Evolutionary conservation across 2,113 vertebrate species (phyloP).

Genomic region (Myrmophylax atrothorax): DNA sequence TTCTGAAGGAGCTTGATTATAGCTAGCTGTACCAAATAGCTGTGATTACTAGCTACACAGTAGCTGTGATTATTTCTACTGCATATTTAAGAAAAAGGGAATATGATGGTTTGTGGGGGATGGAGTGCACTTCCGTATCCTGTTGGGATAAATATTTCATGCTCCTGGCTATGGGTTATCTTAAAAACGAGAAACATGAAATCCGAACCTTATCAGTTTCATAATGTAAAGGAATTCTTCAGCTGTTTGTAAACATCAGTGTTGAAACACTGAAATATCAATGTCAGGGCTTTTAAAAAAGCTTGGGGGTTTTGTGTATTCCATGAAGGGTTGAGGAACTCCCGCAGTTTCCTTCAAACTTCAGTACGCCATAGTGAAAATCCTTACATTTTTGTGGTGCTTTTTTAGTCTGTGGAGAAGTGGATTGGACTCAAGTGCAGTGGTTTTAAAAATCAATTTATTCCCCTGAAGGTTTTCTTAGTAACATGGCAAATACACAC

Average conservation of each 20-base stretch:
- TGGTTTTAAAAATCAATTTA: not conserved
- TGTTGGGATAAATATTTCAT: not conserved
- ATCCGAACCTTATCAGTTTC: rapidly evolving
- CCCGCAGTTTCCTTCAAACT: not conserved
- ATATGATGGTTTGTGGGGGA: not conserved
- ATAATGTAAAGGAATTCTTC: not conserved
- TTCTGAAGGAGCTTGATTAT: not conserved
- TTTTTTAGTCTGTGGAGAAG: not conserved
- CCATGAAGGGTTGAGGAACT: not conserved
- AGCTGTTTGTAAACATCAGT: not conserved
- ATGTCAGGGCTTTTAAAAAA: not conserved
- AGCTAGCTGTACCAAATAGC: not conserved
- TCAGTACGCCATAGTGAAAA: not conserved
- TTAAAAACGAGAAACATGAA: not conserved
- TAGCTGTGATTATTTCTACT: not conserved
- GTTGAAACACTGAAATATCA: not conserved
- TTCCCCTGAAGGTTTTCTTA: constrained; percentile 12
- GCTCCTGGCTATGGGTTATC: not conserved
- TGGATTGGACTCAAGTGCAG: not conserved
- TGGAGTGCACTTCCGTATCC: not conserved
- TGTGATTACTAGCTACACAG: not conserved
- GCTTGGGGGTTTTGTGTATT: not conserved
- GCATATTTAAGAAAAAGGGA: not conserved
- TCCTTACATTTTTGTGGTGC: not conserved
- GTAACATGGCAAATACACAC: not conserved